Base-by-base conservation (phyloP, 2,888 invertebrate species). In the Epinotia bilunana region DNA sequence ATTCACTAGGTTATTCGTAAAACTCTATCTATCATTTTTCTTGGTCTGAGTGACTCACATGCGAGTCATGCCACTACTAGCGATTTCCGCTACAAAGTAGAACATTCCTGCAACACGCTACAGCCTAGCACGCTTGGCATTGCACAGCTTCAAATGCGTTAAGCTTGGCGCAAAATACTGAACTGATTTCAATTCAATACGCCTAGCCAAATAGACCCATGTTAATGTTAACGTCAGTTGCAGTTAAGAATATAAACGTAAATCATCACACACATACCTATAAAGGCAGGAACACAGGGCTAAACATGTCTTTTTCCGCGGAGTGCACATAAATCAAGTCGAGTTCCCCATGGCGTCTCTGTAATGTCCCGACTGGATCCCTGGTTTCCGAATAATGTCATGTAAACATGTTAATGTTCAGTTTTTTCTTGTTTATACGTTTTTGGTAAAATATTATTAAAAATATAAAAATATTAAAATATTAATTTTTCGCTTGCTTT, bases 301-400 rank as follows among this genome's bases (percentile, higher is more conserved):
- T 57, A 67, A 67, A 67, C 11, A 67, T 55, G 67, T 67, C 67
- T 33, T 23, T 61, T 33, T 58, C 33, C n/a, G 49, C 9, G 68
- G 57, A 39, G 57, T 6, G 16, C 43, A 68, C 13, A 68, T 68
- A 68, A 58, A 68, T 68, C 57, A 43, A 6, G 12, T 39, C 18
- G 18, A 55, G 49, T 43, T 68, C 13, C 68, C 43, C 43, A 58
- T 43, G 20, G 57, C 65, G 20, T 63, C 63, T 23, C 7, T 28
- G 58, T 53, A 5, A 13, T 53, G 55, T 55, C 33, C 18, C 33
- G 13, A 6, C 49, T 53, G 23, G 16, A 67, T 33, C 67, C 39
- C 23, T 28, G 65, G 65, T 28, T 18, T 53, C 18, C 12, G 58
- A 13, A 58, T 58, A 58, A 61, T 61, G 33, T 61, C 53, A 11